These are phyloP conservation scores for Coelopa frigida DNA, from an alignment of 1,140 invertebrate genomes.

Conservation along the genomic window DNA sequence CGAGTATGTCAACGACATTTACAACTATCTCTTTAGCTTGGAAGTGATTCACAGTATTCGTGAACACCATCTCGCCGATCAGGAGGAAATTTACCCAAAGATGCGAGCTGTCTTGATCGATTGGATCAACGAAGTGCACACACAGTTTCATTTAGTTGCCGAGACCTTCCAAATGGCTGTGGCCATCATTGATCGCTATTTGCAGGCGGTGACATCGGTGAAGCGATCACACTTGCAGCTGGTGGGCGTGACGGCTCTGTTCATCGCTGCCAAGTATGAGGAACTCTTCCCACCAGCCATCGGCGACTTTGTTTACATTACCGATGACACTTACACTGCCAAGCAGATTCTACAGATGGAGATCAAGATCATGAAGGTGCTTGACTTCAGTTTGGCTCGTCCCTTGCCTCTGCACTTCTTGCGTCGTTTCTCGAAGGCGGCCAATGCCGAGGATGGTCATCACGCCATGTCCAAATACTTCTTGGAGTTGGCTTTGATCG, in stretches of 20 bases:
- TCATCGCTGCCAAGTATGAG: conserved; percentile 92
- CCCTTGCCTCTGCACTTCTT: conserved; percentile 86
- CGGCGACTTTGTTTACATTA: conserved; percentile 85
- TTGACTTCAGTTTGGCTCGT: conserved; percentile 76
- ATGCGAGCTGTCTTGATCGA: conserved; percentile 87
- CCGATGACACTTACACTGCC: conserved; percentile 80
- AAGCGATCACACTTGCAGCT: conserved; percentile 70
- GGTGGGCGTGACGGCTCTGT: conserved; percentile 84
- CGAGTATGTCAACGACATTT: conserved; percentile 79
- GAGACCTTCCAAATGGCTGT: conserved; percentile 89
- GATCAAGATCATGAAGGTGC: conserved; percentile 60
- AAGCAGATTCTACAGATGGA: conserved; percentile 81
- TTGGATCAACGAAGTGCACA: conserved; percentile 91
- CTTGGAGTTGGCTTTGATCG: conserved; percentile 75
- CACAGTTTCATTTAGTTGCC: conserved; percentile 76
- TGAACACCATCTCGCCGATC: conserved; percentile 53
- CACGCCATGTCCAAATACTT: conserved; percentile 91
- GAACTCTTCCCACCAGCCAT: conserved; percentile 88
- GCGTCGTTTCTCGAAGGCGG: conserved; percentile 59
- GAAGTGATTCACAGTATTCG: conserved; percentile 56
- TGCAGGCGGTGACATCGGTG: conserved; percentile 61
- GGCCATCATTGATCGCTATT: conserved; percentile 82
- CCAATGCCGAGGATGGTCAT: conserved; percentile 58
- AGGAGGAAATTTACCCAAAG: conserved; percentile 56
- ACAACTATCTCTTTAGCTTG: conserved; percentile 60